Evolutionary conservation across 2,888 invertebrate genomes (phyloP).

Genomic region (Blera fallax): DNA sequence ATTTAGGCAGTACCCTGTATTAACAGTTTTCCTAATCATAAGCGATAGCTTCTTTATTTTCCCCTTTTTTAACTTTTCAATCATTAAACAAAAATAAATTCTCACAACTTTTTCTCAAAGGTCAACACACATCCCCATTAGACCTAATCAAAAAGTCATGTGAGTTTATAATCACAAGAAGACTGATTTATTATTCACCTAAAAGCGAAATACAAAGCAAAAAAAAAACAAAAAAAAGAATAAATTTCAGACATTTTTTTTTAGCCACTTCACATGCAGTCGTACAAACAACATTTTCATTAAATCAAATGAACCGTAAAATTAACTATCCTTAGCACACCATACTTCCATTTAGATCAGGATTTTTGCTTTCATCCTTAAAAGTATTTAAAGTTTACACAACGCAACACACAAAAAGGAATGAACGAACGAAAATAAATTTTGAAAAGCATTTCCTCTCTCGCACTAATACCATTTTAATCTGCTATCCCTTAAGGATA

Average conservation of each 20-base stretch:
- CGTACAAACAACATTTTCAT: background rate
- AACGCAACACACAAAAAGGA: background rate
- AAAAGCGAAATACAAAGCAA: background rate
- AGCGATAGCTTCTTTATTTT: too few relatives aligned
- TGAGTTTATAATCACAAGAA: background rate
- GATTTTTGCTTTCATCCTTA: background rate
- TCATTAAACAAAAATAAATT: too few relatives aligned
- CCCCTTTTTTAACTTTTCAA: too few relatives aligned
- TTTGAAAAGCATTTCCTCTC: background rate
- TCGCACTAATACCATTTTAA: conserved; percentile 24
- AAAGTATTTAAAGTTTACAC: background rate
- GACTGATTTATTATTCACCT: background rate
- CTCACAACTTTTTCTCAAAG: too few relatives aligned
- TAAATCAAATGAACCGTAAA: conserved; percentile 40
- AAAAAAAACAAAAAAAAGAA: background rate
- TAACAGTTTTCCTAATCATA: too few relatives aligned
- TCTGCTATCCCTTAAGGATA: conserved; percentile 2
- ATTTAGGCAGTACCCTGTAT: too few relatives aligned
- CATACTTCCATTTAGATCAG: background rate
- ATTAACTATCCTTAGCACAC: conserved; percentile 41
- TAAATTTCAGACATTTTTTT: background rate
- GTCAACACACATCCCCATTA: too few relatives aligned
- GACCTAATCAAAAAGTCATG: conserved; percentile 2
- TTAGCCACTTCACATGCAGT: background rate
- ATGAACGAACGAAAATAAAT: conserved; percentile 7